Evolutionary conservation across 2,113 vertebrate species (phyloP), one percentile per base, ranked within the genome.

Genomic region (Vidua macroura): DNA sequence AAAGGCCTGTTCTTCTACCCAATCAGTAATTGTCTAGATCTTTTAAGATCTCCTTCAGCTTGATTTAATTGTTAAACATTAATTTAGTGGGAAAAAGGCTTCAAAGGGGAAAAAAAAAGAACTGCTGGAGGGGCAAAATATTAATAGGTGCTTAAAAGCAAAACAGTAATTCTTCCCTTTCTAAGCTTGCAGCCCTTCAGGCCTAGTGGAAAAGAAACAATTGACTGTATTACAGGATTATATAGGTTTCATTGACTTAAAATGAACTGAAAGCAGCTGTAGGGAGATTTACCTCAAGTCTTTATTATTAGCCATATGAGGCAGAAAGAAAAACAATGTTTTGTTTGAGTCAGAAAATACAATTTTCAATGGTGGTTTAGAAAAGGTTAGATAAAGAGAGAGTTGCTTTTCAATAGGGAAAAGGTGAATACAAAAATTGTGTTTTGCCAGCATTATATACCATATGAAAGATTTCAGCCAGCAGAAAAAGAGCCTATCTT

Each of bases 241-340:
- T 98, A 97, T 98, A 98, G 98, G 98, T 99, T 99, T 99, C 99
- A 98, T 98, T 99, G 98, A 99, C 98, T 99, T 98, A 99, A 98
- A 98, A 98, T 98, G 98, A 99, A 99, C 98, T 98, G 98, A 98
- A 98, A 98, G 98, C 98, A 98, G 98, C 98, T 98, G 98, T 98
- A 98, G 98, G 96, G 98, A 98, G 98, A 99, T 98, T 99, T 99
- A 98, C 98, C 98, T 99, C 98, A 97, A 98, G 98, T 98, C 98
- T 99, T 98, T 98, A 98, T 98, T 98, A 99, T 98, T 98, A 98
- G 98, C 98, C 97, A 95, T 97, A 98, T 98, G 98, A 98, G 97
- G 98, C 97, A 98, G 98, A 98, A 97, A 98, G 98, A 97, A 98
- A 99, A 98, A 98, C 97, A 97, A 93, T 97, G 97, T 98, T 99